phyloP scores from a whole-genome alignment of 2,113 vertebrate genomes.

The Pteronura brasiliensis region DNA sequence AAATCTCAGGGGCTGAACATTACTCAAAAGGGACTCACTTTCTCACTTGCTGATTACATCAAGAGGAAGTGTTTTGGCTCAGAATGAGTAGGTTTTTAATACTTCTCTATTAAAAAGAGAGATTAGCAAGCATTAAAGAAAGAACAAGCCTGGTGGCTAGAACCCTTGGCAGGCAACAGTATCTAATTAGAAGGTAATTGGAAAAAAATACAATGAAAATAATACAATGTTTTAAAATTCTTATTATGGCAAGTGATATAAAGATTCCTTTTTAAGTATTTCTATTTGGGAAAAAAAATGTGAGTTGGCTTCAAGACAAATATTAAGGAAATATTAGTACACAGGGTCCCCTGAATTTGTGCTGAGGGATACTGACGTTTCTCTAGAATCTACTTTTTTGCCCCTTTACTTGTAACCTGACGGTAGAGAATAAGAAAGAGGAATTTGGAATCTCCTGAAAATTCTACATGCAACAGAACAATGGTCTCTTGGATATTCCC shows the following conservation, averaged over 20 bases:
- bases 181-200: constrained; percentile 43
- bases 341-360: background rate
- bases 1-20: background rate
- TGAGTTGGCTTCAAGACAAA: background rate
- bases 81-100: background rate
- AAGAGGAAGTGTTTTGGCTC: background rate
- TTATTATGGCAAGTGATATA: background rate
- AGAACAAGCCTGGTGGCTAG: constrained; percentile 15
- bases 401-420: background rate
- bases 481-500: background rate
- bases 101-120: constrained; percentile 17
- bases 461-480: background rate
- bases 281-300: background rate
- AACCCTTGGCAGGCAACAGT: constrained; percentile 27
- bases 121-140: constrained; percentile 46
- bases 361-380: background rate
- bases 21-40: background rate
- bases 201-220: constrained; percentile 34
- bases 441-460: background rate
- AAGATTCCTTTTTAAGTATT: background rate
- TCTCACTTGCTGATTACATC: background rate
- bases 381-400: background rate
- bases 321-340: background rate
- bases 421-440: background rate
- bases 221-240: constrained; percentile 33